phyloP scores from a whole-genome alignment of 2,113 vertebrate species.

The Pelmatolapia mariae region DNA sequence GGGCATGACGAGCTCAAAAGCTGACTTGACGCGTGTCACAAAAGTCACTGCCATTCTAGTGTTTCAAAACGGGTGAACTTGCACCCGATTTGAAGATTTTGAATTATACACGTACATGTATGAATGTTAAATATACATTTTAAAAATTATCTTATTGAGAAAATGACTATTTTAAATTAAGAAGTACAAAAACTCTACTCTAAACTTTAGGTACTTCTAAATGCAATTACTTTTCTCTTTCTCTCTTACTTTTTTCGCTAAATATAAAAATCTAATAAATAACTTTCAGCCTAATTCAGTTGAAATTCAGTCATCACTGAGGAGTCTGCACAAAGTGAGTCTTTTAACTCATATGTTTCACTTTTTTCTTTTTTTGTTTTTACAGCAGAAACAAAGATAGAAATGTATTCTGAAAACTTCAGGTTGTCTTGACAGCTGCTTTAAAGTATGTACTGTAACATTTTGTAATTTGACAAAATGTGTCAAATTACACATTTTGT shows the following conservation, averaged over 20 bases:
- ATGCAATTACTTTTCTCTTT: not conserved
- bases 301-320: not conserved
- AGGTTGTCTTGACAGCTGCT: not conserved
- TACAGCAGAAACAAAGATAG: not conserved
- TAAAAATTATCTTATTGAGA: not conserved
- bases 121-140: not conserved
- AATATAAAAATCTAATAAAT: not conserved
- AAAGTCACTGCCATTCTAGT: rapidly evolving
- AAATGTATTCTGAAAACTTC: not conserved
- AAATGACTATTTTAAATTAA: not conserved
- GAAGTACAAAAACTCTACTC: not conserved
- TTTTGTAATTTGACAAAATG: not conserved
- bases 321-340: not conserved
- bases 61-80: not conserved
- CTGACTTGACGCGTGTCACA: rapidly evolving
- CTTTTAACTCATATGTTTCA: rapidly evolving
- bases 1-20: rapidly evolving
- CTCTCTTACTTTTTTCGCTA: not conserved
- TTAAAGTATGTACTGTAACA: rapidly evolving
- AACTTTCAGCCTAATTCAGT: not conserved
- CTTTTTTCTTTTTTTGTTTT: rapidly evolving
- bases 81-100: not conserved
- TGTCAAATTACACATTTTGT: not conserved
- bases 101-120: not conserved
- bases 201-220: not conserved